Evolutionary conservation across 2,888 invertebrate genomes (phyloP).

Genomic region (Patella pellucida): DNA sequence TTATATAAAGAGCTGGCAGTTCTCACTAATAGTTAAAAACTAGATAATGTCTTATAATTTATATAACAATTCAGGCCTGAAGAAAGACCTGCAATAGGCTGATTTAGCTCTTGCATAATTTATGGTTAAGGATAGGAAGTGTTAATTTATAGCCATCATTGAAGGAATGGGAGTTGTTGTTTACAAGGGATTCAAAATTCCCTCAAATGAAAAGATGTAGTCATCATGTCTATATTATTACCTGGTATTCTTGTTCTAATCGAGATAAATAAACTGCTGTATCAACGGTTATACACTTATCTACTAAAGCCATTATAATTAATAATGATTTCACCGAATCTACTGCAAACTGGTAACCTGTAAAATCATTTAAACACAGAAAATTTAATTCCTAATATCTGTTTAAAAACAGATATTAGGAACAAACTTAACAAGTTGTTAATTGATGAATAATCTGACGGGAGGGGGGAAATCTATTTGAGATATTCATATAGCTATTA

Average conservation of each 20-base stretch:
- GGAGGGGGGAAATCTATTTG: no score
- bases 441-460: no score
- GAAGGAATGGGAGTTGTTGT: neutral
- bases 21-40: no score
- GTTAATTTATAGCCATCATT: neutral
- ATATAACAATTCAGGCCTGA: no score
- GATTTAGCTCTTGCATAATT: no score
- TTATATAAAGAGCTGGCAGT: no score
- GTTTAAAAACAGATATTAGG: neutral
- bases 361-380: neutral
- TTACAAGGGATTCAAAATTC: neutral
- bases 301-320: slow-evolving; percentile 86
- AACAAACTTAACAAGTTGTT: neutral
- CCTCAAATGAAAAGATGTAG: neutral
- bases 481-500: no score
- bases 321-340: slow-evolving; percentile 93
- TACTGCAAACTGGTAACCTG: slow-evolving; percentile 85
- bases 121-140: no score
- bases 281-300: slow-evolving; percentile 82
- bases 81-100: no score
- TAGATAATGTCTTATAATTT: no score
- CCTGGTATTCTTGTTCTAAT: slow-evolving; percentile 94
- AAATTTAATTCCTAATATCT: no score
- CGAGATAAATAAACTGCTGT: slow-evolving; percentile 87
- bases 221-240: slow-evolving; percentile 60